Evolutionary conservation across 1,140 invertebrate genomes (phyloP), one percentile per base, ranked within the genome.

Genomic region (Rhynchophorus ferrugineus): DNA sequence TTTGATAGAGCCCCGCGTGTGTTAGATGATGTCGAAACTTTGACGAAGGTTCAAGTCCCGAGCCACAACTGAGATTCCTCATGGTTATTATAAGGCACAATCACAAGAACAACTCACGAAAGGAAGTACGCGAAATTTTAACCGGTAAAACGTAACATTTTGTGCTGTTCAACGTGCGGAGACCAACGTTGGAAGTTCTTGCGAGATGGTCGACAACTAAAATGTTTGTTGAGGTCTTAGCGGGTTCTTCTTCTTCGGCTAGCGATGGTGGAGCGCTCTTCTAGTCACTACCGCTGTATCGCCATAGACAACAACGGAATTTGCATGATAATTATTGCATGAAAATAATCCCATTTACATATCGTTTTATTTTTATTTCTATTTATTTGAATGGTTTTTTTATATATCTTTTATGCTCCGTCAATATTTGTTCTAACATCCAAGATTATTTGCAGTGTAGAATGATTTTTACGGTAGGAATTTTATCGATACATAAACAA

Each of bases 1-100:
- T 57, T 38, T 57, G 49, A 41, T 53, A 57, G 22, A 57, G 44
- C 53, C 43, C 51, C 9, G 29, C 41, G 9, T 39, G 41, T 19
- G 34, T 39, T 29, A 44, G 43, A 19, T 51, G 49, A 19, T 51
- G 49, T 20, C 49, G 41, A 41, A 20, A 51, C 38, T 51, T 51
- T 13, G 17, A 16, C 1, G 49, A 42, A 11, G 24, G 24, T 44
- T 51, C 49, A 21, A 44, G 21, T 11, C 37, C 38, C 17, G 49
- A 44, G 13, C 41, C 49, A 17, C 42, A 51, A 22, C 13, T 44
- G 11, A 44, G 18, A 44, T 44, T 51, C 49, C 43, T 51, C 49
- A 51, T 51, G 5, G 24, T 29, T 29, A 44, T 35, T 19, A 7
- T 8, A 34, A 13, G 1, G 8, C 49, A 51, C 49, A 33, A 22